These are phyloP conservation scores for Brotula barbata DNA, from an alignment of 2,797 vertebrate genomes.

Conservation along the genomic window DNA sequence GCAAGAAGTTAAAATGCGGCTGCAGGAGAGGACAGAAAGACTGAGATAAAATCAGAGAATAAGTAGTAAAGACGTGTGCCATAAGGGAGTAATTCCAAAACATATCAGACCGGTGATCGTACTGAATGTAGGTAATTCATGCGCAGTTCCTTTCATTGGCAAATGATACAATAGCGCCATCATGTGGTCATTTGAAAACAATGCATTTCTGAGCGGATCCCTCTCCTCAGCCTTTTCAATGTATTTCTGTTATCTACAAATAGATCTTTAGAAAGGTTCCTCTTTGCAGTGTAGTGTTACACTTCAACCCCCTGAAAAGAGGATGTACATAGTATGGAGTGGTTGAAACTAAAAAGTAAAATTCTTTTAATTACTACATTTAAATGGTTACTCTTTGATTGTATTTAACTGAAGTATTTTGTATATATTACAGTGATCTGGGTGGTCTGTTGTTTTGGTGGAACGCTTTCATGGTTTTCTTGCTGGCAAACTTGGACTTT, in stretches of 20 bases:
- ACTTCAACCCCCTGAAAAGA: no score
- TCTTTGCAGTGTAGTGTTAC: no score
- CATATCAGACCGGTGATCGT: background rate
- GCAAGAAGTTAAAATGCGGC: slow-evolving; percentile 16
- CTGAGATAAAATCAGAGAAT: background rate
- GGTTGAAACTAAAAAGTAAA: no score
- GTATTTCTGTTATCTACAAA: background rate
- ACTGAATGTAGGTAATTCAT: slow-evolving; percentile 8
- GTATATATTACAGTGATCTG: no score
- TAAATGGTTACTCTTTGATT: background rate
- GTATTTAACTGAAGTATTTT: background rate
- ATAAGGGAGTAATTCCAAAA: background rate
- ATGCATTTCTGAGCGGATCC: slow-evolving; percentile 28
- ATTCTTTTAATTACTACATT: no score
- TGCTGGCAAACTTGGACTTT: background rate
- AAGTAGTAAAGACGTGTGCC: background rate
- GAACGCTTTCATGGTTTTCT: no score
- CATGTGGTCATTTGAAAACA: slow-evolving; percentile 58
- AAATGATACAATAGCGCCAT: slow-evolving; percentile 51
- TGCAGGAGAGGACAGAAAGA: slow-evolving; percentile 35
- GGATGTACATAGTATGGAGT: no score
- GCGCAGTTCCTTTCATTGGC: no score
- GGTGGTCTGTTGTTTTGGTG: no score
- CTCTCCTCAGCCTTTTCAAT: background rate
- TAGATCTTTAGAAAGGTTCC: no score